Base-by-base conservation (phyloP, 2,113 vertebrate genomes). In the Leptobrachium leishanense region DNA sequence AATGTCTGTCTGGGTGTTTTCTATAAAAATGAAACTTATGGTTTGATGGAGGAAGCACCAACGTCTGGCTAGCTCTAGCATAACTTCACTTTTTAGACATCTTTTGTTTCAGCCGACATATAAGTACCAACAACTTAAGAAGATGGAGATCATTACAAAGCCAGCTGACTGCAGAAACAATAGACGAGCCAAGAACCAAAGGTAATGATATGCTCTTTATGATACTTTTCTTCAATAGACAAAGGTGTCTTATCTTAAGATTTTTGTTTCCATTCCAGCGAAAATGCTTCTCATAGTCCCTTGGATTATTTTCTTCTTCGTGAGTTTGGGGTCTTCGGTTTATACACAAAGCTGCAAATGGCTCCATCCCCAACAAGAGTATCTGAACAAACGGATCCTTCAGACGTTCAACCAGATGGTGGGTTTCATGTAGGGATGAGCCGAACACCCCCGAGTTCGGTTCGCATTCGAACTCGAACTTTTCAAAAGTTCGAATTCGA, bases 381-480 rank as follows among this genome's bases (percentile, higher is more conserved):
- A 71, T 68, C 9, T 62, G 11, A 43, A 43, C 43, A 50, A 31
- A 31, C 20, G 20, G 20, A 31, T 31, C 20, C 20, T 31, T 31
- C 20, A 31, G 20, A 31, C 20, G 31, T 70, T 70, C 39, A 3
- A 77, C 6, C 10, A 40, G 42, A 69, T 77, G 76, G 75, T 76
- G 20, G 67, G 75, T 40, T 43, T 3, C 20, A 2, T 1, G 20
- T 31, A 31, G 20, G 20, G 20, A 31, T 31, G 20, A 31, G 20
- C 0, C 20, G 20, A 31, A 31, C 20, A 31, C 20, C 20, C 20
- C 20, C 20, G 20, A 31, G 20, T 31, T 31, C 1, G 20, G 20
- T 31, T 31, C 20, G 20, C 20, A 31, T 31, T 31, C 20, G 1
- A 31, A 31, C 20, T 31, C 20, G 20, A 31, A 31, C 20, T 31